Evolutionary conservation across 1,140 invertebrate species (phyloP).

Genomic region (Aradophagus sp.): DNA sequence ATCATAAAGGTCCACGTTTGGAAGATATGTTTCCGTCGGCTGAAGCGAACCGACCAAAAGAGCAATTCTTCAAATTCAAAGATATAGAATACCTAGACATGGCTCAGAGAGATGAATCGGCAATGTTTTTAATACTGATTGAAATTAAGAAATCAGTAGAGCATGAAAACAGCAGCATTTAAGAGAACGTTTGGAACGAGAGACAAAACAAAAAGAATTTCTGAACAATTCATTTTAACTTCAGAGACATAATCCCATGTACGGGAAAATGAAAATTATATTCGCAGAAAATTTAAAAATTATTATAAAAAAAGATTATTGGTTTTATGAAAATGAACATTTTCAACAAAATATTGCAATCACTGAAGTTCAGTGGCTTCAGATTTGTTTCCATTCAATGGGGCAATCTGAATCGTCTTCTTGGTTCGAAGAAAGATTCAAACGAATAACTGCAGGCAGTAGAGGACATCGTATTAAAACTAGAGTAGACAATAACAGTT

Average conservation of each 20-base stretch:
- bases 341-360: slow-evolving; percentile 24
- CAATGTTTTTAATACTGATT: slow-evolving; percentile 8
- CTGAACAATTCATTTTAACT: slow-evolving; percentile 16
- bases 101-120: background rate
- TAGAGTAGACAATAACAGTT: slow-evolving; percentile 6
- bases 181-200: slow-evolving; percentile 2
- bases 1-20: slow-evolving; percentile 14
- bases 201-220: slow-evolving; percentile 15
- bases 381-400: slow-evolving; percentile 17
- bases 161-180: slow-evolving; percentile 9
- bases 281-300: background rate
- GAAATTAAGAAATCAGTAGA: slow-evolving; percentile 2
- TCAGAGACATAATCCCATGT: slow-evolving; percentile 1
- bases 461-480: slow-evolving; percentile 24
- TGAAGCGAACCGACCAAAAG: slow-evolving; percentile 6
- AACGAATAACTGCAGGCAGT: slow-evolving; percentile 10
- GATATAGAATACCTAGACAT: slow-evolving; percentile 15
- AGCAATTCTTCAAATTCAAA: slow-evolving; percentile 1
- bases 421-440: slow-evolving; percentile 12
- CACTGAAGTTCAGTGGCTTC: slow-evolving; percentile 8
- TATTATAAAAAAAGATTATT: slow-evolving; percentile 8
- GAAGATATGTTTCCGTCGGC: slow-evolving; percentile 9
- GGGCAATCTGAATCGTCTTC: slow-evolving; percentile 8
- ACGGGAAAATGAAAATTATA: slow-evolving; percentile 10
- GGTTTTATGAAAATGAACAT: slow-evolving; percentile 15